Evolutionary conservation across 2,888 invertebrate species (phyloP).

Genomic region (Euzophera pinguis): DNA sequence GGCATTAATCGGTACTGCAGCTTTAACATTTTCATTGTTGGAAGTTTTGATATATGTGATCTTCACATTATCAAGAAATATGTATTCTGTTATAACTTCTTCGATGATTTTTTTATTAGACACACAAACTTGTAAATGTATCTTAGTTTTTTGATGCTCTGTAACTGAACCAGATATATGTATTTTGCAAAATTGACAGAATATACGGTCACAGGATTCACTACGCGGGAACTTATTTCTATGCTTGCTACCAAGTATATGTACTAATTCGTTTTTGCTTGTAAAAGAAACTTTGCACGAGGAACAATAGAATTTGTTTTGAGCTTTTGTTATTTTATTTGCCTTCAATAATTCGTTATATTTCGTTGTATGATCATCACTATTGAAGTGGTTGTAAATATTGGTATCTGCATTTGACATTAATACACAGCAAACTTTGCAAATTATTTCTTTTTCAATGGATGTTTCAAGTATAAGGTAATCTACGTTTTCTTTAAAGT

Average conservation of each 20-base stretch:
- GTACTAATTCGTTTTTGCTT: background rate
- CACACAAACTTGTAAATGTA: background rate
- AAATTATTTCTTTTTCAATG: background rate
- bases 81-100: background rate
- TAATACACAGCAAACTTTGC: background rate
- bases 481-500: background rate
- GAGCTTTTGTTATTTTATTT: background rate
- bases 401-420: background rate
- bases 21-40: background rate
- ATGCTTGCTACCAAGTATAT: background rate
- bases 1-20: too few species aligned
- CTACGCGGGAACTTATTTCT: background rate
- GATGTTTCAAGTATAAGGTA: background rate
- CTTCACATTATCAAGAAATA: background rate
- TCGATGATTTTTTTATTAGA: background rate
- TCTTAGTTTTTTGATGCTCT: background rate
- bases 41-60: background rate
- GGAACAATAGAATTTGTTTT: conserved; percentile 2
- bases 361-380: background rate
- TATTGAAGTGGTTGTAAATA: background rate
- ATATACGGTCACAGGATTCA: background rate
- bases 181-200: background rate
- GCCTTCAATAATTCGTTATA: background rate
- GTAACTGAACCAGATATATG: background rate
- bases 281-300: background rate